phyloP scores from a whole-genome alignment of 2,888 invertebrate genomes.

The Stramonita haemastoma region DNA sequence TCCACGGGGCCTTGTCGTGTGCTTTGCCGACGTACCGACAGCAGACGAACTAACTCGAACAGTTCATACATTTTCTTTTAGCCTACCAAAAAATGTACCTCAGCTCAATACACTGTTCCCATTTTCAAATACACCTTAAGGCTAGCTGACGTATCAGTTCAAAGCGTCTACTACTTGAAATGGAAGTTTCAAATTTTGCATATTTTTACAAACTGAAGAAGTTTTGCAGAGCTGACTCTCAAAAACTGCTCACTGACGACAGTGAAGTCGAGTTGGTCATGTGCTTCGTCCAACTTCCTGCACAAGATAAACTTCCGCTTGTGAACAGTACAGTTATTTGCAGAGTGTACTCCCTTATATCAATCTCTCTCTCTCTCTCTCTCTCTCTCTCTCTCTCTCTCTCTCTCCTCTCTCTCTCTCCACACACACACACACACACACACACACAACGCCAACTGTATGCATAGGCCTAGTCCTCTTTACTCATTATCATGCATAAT shows the following conservation, averaged over 20 bases:
- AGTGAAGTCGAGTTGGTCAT: background rate
- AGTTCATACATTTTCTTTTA: constrained; percentile 63
- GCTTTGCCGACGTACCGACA: constrained; percentile 54
- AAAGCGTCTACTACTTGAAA: no score
- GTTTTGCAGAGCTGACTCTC: no score
- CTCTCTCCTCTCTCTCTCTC: background rate
- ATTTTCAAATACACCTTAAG: no score
- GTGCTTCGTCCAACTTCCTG: background rate
- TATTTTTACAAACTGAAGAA: no score
- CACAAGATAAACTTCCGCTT: constrained; percentile 15
- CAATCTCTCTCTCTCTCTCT: no score
- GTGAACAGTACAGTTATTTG: background rate
- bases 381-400: constrained; percentile 14
- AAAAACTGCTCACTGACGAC: no score
- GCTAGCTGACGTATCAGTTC: no score
- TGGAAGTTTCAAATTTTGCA: no score
- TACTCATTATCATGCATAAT: no score
- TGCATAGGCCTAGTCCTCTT: no score
- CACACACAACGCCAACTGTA: no score
- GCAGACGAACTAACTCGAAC: constrained; percentile 66
- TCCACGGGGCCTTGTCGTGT: constrained; percentile 53
- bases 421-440: background rate
- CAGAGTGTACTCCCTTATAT: constrained; percentile 1
- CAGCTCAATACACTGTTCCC: no score
- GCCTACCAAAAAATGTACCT: background rate